phyloP scores from a whole-genome alignment of 2,113 vertebrate species.

The Catharus bicknelli region DNA sequence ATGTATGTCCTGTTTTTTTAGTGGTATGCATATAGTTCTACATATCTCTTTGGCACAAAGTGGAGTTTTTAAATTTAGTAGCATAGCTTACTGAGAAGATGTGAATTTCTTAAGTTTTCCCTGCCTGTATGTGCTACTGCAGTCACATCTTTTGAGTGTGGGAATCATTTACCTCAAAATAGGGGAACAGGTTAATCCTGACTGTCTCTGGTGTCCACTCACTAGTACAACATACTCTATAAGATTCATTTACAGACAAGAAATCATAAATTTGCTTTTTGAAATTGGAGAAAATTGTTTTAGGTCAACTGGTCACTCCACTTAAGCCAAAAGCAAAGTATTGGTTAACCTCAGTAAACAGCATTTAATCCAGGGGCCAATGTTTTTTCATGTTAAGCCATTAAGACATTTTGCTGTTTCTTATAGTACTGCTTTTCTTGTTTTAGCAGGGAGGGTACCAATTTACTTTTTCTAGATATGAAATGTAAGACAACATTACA shows the following conservation, averaged over 20 bases:
- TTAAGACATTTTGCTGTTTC: background rate
- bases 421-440: background rate
- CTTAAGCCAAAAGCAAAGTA: background rate
- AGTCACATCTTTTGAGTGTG: background rate
- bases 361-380: background rate
- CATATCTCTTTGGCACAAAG: background rate
- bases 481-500: background rate
- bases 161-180: background rate
- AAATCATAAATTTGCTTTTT: background rate
- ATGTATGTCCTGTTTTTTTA: background rate
- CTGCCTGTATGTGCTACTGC: background rate
- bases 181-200: background rate
- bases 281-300: background rate
- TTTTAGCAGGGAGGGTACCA: background rate
- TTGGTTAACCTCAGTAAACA: background rate
- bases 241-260: background rate
- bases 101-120: background rate
- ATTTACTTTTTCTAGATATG: background rate
- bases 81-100: background rate
- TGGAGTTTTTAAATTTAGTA: background rate
- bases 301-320: background rate
- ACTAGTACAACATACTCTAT: background rate
- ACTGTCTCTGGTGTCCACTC: rapidly evolving
- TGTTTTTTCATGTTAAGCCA: background rate
- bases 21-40: background rate